These are phyloP conservation scores for Mesoclemmys tuberculata DNA, from an alignment of 2,113 vertebrate species.

Conservation along the genomic window DNA sequence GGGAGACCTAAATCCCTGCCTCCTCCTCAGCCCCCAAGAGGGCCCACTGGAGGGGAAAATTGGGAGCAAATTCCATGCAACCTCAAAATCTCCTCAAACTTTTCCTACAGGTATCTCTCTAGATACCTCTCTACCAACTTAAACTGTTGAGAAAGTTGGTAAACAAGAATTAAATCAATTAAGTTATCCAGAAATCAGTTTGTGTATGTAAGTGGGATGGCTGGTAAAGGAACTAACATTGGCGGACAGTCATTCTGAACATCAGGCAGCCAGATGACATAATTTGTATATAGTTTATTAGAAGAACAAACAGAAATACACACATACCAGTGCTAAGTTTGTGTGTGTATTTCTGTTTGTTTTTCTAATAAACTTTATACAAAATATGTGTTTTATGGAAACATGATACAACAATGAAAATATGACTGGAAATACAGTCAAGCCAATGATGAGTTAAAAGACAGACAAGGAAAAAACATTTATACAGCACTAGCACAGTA, in stretches of 20 bases:
- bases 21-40: not conserved
- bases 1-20: not conserved
- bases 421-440: not conserved
- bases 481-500: not conserved
- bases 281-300: not conserved
- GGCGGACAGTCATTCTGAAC: not conserved
- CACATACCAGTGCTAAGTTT: not conserved
- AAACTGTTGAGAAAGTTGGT: not conserved
- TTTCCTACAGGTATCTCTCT: too few species aligned
- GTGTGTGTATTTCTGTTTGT: not conserved
- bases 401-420: slow-evolving; percentile 1
- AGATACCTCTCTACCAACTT: too few species aligned
- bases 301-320: slow-evolving; percentile 9
- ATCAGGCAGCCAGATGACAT: not conserved
- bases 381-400: slow-evolving; percentile 22
- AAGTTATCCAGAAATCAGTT: not conserved
- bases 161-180: not conserved
- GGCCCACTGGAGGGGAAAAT: not conserved
- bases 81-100: too few species aligned
- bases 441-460: not conserved
- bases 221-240: rapidly evolving
- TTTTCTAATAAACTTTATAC: too few species aligned
- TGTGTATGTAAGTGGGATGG: not conserved
- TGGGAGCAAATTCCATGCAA: not conserved
- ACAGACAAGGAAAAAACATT: not conserved